Evolutionary conservation across 2,113 vertebrate species (phyloP).

Genomic region (Herpailurus yagouaroundi): DNA sequence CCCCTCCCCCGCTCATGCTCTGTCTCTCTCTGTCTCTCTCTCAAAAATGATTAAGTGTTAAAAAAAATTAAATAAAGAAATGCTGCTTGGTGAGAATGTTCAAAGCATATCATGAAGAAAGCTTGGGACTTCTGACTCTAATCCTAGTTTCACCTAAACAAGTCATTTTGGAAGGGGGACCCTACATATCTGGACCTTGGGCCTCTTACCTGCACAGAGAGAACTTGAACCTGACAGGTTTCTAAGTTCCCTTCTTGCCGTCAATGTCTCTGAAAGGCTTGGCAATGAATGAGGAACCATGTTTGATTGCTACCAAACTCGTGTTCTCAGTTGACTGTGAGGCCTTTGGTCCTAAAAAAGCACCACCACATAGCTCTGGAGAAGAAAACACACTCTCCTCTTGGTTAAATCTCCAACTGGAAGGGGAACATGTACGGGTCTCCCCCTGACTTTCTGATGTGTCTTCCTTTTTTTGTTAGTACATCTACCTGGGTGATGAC

Average conservation of each 20-base stretch:
- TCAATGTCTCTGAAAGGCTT: background rate
- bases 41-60: too few species aligned
- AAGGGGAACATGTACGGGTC: background rate
- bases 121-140: background rate
- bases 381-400: background rate
- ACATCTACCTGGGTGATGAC: background rate
- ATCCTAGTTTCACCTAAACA: background rate
- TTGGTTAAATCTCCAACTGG: background rate
- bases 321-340: background rate
- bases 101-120: background rate
- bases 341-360: background rate
- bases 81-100: background rate
- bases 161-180: background rate
- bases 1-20: too few species aligned
- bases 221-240: background rate
- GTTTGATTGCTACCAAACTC: background rate
- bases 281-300: background rate
- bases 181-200: background rate
- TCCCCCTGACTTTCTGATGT: background rate
- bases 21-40: too few species aligned
- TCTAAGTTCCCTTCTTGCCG: background rate
- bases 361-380: background rate
- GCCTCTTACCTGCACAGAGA: background rate
- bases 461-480: background rate
- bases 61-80: background rate